Percentiles rank a stretch among this genome's conserved stretches.
phyloP scores from a whole-genome alignment of 2,113 vertebrate genomes.

The Zingel zingel region DNA sequence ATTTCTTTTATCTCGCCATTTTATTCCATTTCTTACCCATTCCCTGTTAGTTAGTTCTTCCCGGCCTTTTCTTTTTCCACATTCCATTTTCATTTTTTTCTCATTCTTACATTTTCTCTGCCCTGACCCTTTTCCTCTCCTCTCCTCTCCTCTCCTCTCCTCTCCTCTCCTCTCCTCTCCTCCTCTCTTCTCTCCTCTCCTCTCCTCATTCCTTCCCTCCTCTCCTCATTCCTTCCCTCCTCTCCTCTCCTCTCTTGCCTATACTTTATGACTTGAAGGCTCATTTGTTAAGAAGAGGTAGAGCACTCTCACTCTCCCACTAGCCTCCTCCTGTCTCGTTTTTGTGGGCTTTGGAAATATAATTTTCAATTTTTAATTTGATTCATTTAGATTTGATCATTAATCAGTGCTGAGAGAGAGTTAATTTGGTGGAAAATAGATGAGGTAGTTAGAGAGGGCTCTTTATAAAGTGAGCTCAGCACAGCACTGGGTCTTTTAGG shows the following conservation, averaged over 20 bases:
- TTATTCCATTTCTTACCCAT: conserved; percentile 20
- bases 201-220: conserved; percentile 40
- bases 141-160: conserved; percentile 41
- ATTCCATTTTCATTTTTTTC: conserved; percentile 18
- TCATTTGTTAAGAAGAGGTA: conserved; percentile 97
- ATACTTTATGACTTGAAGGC: conserved; percentile 99
- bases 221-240: conserved; percentile 50
- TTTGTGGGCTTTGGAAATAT: conserved; percentile 99
- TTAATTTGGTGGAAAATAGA: conserved; percentile 99
- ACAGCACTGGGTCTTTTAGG: conserved; percentile 62
- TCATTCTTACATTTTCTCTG: conserved; percentile 34
- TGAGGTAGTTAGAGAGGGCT: conserved; percentile 96
- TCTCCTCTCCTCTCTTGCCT: conserved; percentile 85
- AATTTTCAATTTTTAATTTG: conserved; percentile 99
- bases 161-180: conserved; percentile 77
- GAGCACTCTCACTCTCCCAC: conserved; percentile 87
- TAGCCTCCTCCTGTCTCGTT: conserved; percentile 90
- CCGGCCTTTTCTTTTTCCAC: conserved; percentile 10
- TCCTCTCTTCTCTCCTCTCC: conserved; percentile 68
- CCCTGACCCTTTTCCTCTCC: neutral
- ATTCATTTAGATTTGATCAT: conserved; percentile 99
- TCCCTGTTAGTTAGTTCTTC: conserved; percentile 28
- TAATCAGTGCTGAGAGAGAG: conserved; percentile 99
- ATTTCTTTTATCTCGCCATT: conserved; percentile 24
- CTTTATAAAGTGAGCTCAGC: conserved; percentile 92